These are phyloP conservation scores for Artibeus lituratus DNA, from an alignment of 2,797 vertebrate genomes.

Conservation along the genomic window DNA sequence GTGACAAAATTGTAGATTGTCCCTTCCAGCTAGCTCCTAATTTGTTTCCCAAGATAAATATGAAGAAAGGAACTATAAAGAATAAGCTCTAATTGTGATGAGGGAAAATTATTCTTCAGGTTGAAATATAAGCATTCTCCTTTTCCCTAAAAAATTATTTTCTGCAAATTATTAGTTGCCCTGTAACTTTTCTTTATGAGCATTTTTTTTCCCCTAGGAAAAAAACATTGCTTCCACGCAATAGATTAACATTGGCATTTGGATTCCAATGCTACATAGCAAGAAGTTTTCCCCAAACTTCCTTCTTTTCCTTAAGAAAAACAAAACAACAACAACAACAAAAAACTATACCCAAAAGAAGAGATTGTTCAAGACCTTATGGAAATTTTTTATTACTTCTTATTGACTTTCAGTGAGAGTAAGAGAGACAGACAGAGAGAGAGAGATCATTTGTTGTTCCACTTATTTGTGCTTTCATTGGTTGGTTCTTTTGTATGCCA, in stretches of 20 bases:
- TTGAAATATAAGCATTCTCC: not conserved
- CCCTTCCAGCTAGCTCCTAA: not conserved
- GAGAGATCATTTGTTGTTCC: not conserved
- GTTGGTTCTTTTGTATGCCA: not conserved
- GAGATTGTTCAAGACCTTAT: not conserved
- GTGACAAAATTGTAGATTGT: not conserved
- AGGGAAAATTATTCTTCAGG: not conserved
- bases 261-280: not conserved
- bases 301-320: not conserved
- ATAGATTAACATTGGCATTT: not conserved
- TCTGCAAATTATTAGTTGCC: slow-evolving; percentile 19
- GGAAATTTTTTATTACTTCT: not conserved
- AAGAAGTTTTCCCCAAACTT: not conserved
- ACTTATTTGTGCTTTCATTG: not conserved
- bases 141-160: slow-evolving; percentile 7
- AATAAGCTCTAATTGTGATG: not conserved
- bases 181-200: not conserved
- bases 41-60: slow-evolving; percentile 23
- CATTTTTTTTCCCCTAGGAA: not conserved
- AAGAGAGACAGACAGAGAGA: not conserved
- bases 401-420: not conserved
- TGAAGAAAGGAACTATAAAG: not conserved
- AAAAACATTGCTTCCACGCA: not conserved
- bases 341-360: not conserved
- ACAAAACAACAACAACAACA: too few species aligned